Base-by-base conservation (phyloP, 2,797 vertebrate genomes). In the Percopsis omiscomaycus region DNA sequence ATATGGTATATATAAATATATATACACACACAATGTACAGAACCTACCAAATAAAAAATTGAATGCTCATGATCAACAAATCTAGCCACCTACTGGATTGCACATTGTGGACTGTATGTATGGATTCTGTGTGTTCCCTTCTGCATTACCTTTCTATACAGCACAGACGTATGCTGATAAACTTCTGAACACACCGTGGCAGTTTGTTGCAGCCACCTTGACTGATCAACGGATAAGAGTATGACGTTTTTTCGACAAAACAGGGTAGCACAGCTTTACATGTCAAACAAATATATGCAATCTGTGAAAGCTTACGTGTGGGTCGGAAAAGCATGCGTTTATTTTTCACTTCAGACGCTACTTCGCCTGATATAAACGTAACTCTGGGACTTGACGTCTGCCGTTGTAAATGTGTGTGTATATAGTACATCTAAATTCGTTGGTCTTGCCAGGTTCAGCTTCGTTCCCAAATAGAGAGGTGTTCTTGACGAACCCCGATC, bases 21-120 rank as follows among this genome's bases (percentile, higher is more conserved):
- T 80, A 74, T 82, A 84, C 68, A 84, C 53, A 70, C 73, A 44
- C 32, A 42, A 15, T 52, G 79, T 64, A 81, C 62, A 78, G 68
- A 83, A 89, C 93, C 92, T 94, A 95, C 94, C 95, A 95, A 95
- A 96, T 94, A 92, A 77, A 73, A 75, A 59, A 60, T 75, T 72
- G 64, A 82, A 76, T 70, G 59, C 70, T 82, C 80, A 81, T 8
- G 28, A 32, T 73, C 74, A 83, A 84, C 72, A 80, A 82, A 79
- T 76, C 54, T 54, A 75, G 61, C 73, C 71, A 61, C 71, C 51
- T 72, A 42, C 70, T 71, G 56, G 71, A 76, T 73, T 84, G 72
- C 83, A 78, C 55, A 42, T 78, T 70, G 68, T 83, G 61, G 69
- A 79, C 73, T 83, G 79, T 75, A 69, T 73, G 73, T 75, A 65